A percentile compares a stretch with the other conserved stretches of the same genome.
Conservation (phyloP, 2,888 invertebrate species). For the Dioctria linearis region DNA sequence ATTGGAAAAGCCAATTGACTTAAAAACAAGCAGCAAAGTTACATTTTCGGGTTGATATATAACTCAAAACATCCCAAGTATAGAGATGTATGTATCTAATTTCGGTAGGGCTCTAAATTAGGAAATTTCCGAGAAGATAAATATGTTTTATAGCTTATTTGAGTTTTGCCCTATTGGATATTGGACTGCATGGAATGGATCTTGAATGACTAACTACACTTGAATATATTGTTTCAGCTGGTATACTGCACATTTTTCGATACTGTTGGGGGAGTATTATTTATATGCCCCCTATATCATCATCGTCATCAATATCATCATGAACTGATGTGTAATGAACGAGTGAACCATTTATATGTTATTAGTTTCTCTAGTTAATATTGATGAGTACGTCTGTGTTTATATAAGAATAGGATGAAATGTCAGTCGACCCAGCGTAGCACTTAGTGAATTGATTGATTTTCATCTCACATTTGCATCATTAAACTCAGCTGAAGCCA, state of each 20-base stretch:
- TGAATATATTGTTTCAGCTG: conserved; percentile 46
- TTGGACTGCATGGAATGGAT: neutral
- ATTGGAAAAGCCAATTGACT: neutral
- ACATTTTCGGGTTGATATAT: neutral
- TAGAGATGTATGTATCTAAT: conserved; percentile 7
- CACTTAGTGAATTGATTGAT: conserved; percentile 45
- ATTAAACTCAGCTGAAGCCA: conserved; percentile 13
- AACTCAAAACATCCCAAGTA: neutral
- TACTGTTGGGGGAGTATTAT: conserved; percentile 24
- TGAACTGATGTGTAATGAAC: conserved; percentile 34
- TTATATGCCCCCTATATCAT: neutral
- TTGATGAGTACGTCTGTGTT: conserved; percentile 8
- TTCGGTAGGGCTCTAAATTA: conserved; percentile 42
- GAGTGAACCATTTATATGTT: conserved; percentile 38
- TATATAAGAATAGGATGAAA: neutral
- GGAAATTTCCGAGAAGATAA: conserved; percentile 27
- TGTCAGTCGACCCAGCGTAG: neutral
- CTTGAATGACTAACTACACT: conserved; percentile 7
- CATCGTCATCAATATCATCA: neutral
- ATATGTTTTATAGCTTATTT: conserved; percentile 45
- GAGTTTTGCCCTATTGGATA: conserved; percentile 17
- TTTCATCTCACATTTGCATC: conserved; percentile 10
- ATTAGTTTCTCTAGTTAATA: conserved; percentile 25
- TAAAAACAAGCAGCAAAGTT: neutral
- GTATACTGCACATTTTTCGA: neutral